Evolutionary conservation across 1,140 invertebrate species (phyloP), one percentile per base, ranked within the genome.

Genomic region (Eubasilissa regina): DNA sequence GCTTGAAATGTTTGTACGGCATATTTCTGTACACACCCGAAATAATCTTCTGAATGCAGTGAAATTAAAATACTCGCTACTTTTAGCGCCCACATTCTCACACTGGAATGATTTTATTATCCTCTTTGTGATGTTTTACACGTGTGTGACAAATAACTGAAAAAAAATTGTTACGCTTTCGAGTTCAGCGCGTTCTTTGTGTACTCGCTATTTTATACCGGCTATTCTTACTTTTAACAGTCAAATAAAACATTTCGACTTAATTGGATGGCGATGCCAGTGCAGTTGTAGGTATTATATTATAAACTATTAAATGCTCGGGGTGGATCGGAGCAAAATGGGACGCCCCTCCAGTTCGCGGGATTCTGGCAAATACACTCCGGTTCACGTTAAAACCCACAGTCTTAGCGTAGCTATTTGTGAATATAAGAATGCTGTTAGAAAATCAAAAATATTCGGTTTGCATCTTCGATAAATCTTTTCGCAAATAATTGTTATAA

Each of bases 71-170:
- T 15, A 58, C 55, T 58, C 15, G 55, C 55, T 58, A 58, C 55
- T 58, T 58, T 58, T 58, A 58, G 55, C 55, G 55, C 17, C 17
- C 21, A 19, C 55, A 19, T 58, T 58, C 55, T 19, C n/a, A 15
- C 15, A 58, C 55, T 58, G 55, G 21, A 58, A 58, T 58, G 55
- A 19, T 58, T 58, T 58, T 58, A 58, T 58, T 9, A 58, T 21
- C 55, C 15, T 15, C 55, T 21, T 58, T 58, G 21, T 58, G 55
- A 58, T 11, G 55, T 15, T 58, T 58, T 58, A 58, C 55, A 58
- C 55, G 15, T 58, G 9, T 3, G 55, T 58, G 55, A 58, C 55
- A 21, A 58, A 58, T 58, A 58, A 58, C 55, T 58, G 55, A 58
- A 58, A 58, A 19, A 58, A 8, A 58, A n/a, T 35, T 19, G 12